Evolutionary conservation across 1,140 invertebrate genomes (phyloP), one percentile per base, ranked within the genome.

Genomic region (Gonioctena quinquepunctata): DNA sequence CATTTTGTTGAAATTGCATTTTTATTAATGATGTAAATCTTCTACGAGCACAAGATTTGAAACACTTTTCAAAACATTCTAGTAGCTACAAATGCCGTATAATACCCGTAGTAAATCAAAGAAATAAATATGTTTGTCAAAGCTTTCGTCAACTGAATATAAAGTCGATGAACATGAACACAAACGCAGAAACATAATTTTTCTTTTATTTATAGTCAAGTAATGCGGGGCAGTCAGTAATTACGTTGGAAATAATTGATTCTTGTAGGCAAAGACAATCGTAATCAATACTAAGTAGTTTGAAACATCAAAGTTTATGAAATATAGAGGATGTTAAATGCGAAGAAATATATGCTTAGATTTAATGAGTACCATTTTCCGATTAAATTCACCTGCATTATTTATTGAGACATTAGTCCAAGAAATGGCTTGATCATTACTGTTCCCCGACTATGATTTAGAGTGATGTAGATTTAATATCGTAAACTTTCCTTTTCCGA

Each of bases 291-390:
- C 21, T 13, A 22, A 25, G 54, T 25, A 57, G 54, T 57, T 57
- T 57, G 54, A 57, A 21, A 21, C 54, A 57, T 57, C 54, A 57
- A 57, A 57, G 54, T 57, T 57, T 25, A 57, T 57, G 54, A 57
- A 57, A 57, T 57, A 22, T 13, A 25, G 54, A 57, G 21, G 16
- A 42, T 42, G 33, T 42, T 42, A 42, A 42, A 42, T 42, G 33
- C 33, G 33, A 57, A 25, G 16, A 72, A 72, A 72, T 72, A 42
- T 73, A 75, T 68, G 71, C 69, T 66, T 73, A 73, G 74, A 76
- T 76, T 76, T 73, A 76, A 76, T 73, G 71, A 76, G 71, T 72
- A 71, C 69, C 68, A 76, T 76, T 76, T 57, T 73, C 69, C 74
- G 74, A 76, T 76, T 76, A 76, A 76, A 68, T 68, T 66, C 57